Conservation (phyloP, 2,797 vertebrate species). For the Acipenser transmontanus region DNA sequence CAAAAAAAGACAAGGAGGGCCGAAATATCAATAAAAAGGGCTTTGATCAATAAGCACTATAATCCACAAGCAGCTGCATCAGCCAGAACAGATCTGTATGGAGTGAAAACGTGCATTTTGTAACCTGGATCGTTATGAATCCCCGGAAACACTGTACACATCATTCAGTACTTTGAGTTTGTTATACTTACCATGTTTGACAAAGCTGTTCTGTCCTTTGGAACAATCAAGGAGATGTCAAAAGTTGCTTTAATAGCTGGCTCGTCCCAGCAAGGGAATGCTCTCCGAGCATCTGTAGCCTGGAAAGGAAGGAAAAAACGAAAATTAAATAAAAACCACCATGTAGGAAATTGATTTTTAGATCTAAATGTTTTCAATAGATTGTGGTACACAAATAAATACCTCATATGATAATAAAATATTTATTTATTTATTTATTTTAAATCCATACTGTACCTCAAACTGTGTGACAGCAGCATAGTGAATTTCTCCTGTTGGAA, state of each 20-base stretch:
- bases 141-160: not conserved
- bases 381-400: no score
- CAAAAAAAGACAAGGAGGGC: no score
- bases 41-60: no score
- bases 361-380: not conserved
- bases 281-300: slow-evolving; percentile 94
- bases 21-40: no score
- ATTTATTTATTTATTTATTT: no score
- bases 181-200: slow-evolving; percentile 87
- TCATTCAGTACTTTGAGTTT: not conserved
- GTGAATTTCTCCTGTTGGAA: slow-evolving; percentile 75
- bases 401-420: no score
- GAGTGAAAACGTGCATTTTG: no score
- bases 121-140: not conserved
- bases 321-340: not conserved
- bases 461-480: slow-evolving; percentile 97
- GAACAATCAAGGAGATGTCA: slow-evolving; percentile 90
- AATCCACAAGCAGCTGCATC: no score
- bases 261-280: slow-evolving; percentile 98
- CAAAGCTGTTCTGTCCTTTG: slow-evolving; percentile 94
- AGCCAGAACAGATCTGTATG: no score
- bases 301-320: slow-evolving; percentile 31
- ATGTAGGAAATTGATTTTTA: not conserved
- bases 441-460: slow-evolving; percentile 64
- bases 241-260: slow-evolving; percentile 97